A percentile compares a stretch with the other conserved stretches of the same genome.
These are phyloP conservation scores for Yoshiicerus persimilis DNA, from an alignment of 1,140 invertebrate species.

Conservation along the genomic window DNA sequence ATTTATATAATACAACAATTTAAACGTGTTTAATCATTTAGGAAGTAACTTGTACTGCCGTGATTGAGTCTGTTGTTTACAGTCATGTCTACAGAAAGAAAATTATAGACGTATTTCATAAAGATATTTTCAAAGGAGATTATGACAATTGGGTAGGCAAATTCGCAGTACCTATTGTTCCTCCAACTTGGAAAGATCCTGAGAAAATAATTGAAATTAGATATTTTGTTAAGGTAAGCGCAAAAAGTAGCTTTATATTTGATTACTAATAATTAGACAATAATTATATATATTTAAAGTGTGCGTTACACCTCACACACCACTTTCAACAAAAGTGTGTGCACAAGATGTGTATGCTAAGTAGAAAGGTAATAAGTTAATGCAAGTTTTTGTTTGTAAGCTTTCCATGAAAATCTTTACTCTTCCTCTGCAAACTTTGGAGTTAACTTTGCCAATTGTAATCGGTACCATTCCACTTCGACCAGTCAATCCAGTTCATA, in stretches of 20 bases:
- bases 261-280: too few species aligned
- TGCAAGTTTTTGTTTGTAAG: background rate
- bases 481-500: background rate
- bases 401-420: background rate
- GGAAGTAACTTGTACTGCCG: background rate
- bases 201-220: background rate
- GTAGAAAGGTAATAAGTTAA: too few species aligned
- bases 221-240: background rate
- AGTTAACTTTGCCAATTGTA: background rate
- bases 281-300: too few species aligned
- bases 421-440: background rate
- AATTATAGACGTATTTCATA: background rate
- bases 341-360: too few species aligned
- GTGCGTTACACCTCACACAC: too few species aligned
- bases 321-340: too few species aligned
- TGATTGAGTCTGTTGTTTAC: background rate
- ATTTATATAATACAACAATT: background rate
- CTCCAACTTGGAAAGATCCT: background rate
- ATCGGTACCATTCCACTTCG: background rate
- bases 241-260: background rate
- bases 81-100: background rate
- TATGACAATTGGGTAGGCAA: background rate
- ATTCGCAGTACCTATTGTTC: background rate
- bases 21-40: background rate
- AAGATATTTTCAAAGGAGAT: background rate